These are phyloP conservation scores for Oligia fasciuncula DNA, from an alignment of 2,888 invertebrate genomes.

Conservation along the genomic window DNA sequence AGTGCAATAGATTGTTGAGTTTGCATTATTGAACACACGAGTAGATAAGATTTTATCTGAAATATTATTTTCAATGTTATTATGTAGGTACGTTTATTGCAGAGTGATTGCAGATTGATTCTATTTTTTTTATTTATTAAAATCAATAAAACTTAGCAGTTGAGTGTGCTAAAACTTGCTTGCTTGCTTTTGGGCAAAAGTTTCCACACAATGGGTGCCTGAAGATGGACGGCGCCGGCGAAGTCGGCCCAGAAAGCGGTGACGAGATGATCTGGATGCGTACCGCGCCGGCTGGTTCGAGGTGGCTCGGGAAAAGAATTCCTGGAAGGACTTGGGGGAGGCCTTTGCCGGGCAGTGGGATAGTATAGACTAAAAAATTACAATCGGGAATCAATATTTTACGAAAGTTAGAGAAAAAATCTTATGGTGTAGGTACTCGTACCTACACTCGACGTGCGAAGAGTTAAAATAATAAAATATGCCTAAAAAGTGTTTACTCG, in stretches of 20 bases:
- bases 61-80: background rate
- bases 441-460: too few species aligned
- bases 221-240: background rate
- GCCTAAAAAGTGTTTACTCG: background rate
- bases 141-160: background rate
- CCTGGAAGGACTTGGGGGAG: background rate
- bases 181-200: background rate
- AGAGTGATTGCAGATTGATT: background rate
- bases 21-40: background rate
- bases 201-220: background rate
- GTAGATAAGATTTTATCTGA: background rate
- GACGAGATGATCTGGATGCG: background rate
- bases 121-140: background rate
- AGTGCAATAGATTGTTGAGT: constrained; percentile 18
- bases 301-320: background rate
- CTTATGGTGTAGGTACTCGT: too few species aligned
- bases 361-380: background rate
- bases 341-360: background rate
- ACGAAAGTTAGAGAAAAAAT: background rate
- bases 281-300: background rate
- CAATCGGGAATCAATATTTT: background rate
- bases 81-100: background rate
- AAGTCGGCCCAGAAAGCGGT: background rate
- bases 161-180: background rate
- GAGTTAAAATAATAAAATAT: too few species aligned